Evolutionary conservation across 2,888 invertebrate genomes (phyloP), one percentile per base, ranked within the genome.

Genomic region (Octonoba sinensis): DNA sequence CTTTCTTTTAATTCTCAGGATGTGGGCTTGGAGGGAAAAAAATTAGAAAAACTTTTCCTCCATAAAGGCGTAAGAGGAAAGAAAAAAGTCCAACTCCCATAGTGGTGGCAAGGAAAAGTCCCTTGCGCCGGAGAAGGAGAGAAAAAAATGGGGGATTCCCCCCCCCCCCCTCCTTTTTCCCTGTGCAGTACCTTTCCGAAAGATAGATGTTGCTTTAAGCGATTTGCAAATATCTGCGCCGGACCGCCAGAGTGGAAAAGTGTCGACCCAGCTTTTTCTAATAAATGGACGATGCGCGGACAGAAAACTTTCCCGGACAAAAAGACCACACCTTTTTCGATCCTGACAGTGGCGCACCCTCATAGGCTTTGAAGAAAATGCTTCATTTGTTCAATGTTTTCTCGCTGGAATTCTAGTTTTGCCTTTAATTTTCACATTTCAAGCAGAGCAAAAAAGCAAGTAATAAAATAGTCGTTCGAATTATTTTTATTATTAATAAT

Each of bases 121-220:
- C 36, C 59, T 44, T 60, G n/a, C 36, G 59, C 36, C 49, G 16
- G 13, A 66, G 49, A 62, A 36, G 36, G 36, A 36, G 36, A 4
- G 8, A 36, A 36, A 36, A 36, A 36, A 36, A 36, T n/a, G n/a
- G 8, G 36, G 59, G 49, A 20, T 71, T 64, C 65, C 65, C 60
- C 49, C 36, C 36, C 36, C 36, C 18, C 46, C 46, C 44, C 60
- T 60, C 6, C 27, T 65, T 65, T 22, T 49, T 66, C 69, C 49
- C 36, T 13, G 65, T 65, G 71, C 78, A 65, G 71, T 71, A 82
- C 75, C 82, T 76, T 72, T 81, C 73, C 73, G 75, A 84, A 81
- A 84, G 81, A 84, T 82, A 72, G 78, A 84, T 82, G 66, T 76
- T 57, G 72, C 66, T 75, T 84, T 84, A 84, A 83, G 78, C 83